These are phyloP conservation scores for Polymixis lichenea DNA, from an alignment of 2,888 invertebrate genomes.

Conservation along the genomic window DNA sequence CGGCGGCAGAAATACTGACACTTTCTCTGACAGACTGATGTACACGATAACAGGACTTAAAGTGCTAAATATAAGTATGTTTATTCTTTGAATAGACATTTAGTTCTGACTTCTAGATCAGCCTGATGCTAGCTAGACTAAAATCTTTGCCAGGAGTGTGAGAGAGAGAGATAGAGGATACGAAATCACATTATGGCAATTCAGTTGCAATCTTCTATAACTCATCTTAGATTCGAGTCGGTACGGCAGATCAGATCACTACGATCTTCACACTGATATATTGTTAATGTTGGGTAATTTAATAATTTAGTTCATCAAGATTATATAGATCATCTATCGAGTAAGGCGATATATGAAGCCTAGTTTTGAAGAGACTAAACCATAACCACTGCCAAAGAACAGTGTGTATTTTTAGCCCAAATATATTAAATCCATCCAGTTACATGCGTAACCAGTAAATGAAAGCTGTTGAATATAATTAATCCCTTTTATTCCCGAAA, in stretches of 20 bases:
- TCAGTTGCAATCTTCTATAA: neutral
- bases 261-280: neutral
- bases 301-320: neutral
- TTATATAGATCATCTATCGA: neutral
- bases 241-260: neutral
- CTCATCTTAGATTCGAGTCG: neutral
- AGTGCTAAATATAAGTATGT: neutral
- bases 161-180: neutral
- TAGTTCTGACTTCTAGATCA: neutral
- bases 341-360: neutral
- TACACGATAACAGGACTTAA: slow-evolving; percentile 23
- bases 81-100: neutral
- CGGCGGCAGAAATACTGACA: slow-evolving; percentile 3
- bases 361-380: neutral
- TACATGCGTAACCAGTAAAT: slow-evolving; percentile 3
- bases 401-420: slow-evolving; percentile 14
- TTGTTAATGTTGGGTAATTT: neutral
- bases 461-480: slow-evolving; percentile 19
- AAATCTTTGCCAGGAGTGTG: neutral
- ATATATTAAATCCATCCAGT: neutral
- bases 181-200: neutral
- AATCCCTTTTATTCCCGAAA: slow-evolving; percentile 18
- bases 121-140: neutral
- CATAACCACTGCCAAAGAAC: neutral
- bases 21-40: slow-evolving; percentile 29